Conservation (phyloP, 2,888 invertebrate genomes). For the Trichogramma evanescens region DNA sequence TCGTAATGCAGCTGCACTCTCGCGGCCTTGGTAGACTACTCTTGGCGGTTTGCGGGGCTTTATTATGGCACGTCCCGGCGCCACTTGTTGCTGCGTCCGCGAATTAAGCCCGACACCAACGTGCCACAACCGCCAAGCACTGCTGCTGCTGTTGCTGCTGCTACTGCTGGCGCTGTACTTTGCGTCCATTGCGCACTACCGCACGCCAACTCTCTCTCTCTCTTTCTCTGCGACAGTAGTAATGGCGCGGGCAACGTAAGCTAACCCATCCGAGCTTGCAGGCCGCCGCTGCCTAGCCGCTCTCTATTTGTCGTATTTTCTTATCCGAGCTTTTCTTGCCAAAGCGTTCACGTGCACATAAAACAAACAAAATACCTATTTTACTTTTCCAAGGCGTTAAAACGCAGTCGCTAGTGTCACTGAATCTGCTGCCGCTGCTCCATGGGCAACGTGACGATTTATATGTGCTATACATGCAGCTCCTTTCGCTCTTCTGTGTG, state of each 20-base stretch:
- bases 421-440: background rate
- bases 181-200: constrained; percentile 1
- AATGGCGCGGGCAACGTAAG: background rate
- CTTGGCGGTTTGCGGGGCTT: constrained; percentile 2
- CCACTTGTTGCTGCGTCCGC: constrained; percentile 13
- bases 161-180: background rate
- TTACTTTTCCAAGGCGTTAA: no score
- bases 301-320: no score
- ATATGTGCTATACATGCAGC: no score
- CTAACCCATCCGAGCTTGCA: background rate
- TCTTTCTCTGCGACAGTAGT: background rate
- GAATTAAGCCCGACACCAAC: background rate
- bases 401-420: background rate
- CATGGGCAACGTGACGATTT: background rate
- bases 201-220: constrained; percentile 4
- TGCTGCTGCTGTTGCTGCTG: background rate
- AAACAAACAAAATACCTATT: no score
- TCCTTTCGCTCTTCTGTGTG: no score
- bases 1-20: constrained; percentile 6
- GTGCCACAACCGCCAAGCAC: background rate
- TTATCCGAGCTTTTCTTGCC: no score
- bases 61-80: background rate
- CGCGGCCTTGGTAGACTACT: background rate
- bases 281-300: background rate
- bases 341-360: no score